Base-by-base conservation (phyloP, 2,888 invertebrate species). In the Osedax frankpressi region DNA sequence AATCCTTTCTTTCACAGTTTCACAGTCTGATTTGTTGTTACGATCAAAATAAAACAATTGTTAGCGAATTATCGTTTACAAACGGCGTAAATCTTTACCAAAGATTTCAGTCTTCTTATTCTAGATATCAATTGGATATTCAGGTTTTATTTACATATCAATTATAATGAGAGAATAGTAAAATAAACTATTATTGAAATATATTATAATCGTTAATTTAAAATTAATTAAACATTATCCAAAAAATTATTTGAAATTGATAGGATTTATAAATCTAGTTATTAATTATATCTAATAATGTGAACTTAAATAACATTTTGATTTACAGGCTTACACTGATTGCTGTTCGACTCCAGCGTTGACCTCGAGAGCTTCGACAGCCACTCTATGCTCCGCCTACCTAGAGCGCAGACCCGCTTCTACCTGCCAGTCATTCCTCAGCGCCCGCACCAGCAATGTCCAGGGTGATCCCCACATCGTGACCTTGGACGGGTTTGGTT, bases 31-130 rank as follows among this genome's bases (percentile, higher is more conserved):
- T 29, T 19, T 69, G 69, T 28, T 69, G 69, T n/a, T 69, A 69
- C 28, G 69, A 69, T 69, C 27, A n/a, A 28, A 69, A 69, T 29
- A n/a, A 69, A 27, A 28, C 69, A 24, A 14, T 69, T 28, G 11
- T 69, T 29, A n/a, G 25, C 19, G 69, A 69, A n/a, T n/a, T 29
- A 29, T 14, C 6, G 69, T 69, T 69, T 25, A 69, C 69, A 2
- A 69, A 69, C 30, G 69, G 69, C 69, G 25, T 69, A 29, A 69
- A 69, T 2, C 6, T 69, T 29, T 69, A 69, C 29, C 69, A 44
- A 44, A 44, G 44, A 44, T 44, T 44, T 44, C 44, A 44, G 44
- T 11, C 44, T 11, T 44, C 44, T 6, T 44, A 44, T 44, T 44
- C 44, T 11, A 44, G 44, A 44, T 44, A 44, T 44, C 11, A 6